phyloP scores from a whole-genome alignment of 35 echinoderm and acorn worm species.

The Hemicentrotus pulcherrimus region DNA sequence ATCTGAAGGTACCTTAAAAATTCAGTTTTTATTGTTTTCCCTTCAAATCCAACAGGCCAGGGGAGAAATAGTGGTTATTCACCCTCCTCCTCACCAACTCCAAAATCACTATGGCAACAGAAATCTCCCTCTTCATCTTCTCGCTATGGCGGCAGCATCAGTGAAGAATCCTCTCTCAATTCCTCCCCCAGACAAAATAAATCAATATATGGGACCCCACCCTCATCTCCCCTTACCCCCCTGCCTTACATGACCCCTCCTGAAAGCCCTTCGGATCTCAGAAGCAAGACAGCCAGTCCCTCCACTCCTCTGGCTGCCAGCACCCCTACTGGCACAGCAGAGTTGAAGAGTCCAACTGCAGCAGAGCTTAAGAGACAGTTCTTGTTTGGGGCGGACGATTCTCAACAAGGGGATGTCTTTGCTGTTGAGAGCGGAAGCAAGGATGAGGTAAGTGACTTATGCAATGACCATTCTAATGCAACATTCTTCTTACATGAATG shows the following conservation, averaged over 20 bases:
- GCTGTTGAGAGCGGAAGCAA: background rate
- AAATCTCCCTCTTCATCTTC: constrained; percentile 15
- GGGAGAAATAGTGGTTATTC: background rate
- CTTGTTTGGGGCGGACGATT: constrained; percentile 26
- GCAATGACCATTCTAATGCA: background rate
- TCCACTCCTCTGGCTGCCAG: constrained; percentile 8
- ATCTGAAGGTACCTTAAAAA: too few relatives aligned
- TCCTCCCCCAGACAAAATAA: constrained; percentile 13
- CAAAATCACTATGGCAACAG: constrained; percentile 42
- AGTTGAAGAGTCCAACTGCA: constrained; percentile 47
- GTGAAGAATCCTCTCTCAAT: background rate
- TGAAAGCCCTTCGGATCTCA: background rate
- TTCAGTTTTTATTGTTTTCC: background rate
- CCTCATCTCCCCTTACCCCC: background rate
- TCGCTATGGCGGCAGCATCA: background rate
- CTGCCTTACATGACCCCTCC: constrained; percentile 47
- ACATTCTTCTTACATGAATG: background rate
- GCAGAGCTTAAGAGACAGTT: constrained; percentile 33
- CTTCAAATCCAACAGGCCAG: background rate
- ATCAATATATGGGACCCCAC: constrained; percentile 31
- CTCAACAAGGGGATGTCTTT: constrained; percentile 41
- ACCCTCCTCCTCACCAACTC: background rate
- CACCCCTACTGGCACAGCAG: constrained; percentile 15
- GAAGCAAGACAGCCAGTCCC: background rate
- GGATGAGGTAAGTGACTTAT: constrained; percentile 30